Evolutionary conservation across 2,888 invertebrate species (phyloP).

Genomic region (Chalcosyrphus nemorum): DNA sequence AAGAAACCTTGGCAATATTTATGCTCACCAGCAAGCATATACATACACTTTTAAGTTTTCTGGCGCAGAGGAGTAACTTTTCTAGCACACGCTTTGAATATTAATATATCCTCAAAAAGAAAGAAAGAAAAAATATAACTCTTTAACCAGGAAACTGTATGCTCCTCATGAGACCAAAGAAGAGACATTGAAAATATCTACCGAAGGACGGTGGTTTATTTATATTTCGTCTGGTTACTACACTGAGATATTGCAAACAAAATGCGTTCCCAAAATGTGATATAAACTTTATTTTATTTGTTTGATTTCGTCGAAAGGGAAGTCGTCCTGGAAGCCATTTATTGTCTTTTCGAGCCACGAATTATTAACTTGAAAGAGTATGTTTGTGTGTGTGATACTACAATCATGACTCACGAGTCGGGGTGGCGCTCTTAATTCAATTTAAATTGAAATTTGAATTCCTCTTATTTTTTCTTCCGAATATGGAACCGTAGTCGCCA

Average conservation of each 20-base stretch:
- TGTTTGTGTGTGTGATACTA: not conserved
- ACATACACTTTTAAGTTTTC: conserved; percentile 58
- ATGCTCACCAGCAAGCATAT: conserved; percentile 35
- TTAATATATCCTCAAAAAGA: conserved; percentile 49
- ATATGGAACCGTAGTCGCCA: conserved; percentile 29
- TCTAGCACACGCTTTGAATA: conserved; percentile 48
- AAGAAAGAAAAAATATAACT: no score
- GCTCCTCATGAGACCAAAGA: conserved; percentile 19
- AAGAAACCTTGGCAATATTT: conserved; percentile 46
- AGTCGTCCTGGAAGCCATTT: conserved; percentile 11
- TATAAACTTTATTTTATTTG: not conserved
- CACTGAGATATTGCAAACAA: conserved; percentile 39
- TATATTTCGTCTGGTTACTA: conserved; percentile 53
- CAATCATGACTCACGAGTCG: conserved; percentile 1
- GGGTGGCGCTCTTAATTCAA: conserved; percentile 57
- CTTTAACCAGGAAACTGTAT: conserved; percentile 17
- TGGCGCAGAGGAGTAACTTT: conserved; percentile 52
- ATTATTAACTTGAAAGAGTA: conserved; percentile 15
- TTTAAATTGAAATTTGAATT: conserved; percentile 58
- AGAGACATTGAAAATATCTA: conserved; percentile 33
- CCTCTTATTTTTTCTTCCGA: conserved; percentile 19
- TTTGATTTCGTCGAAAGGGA: not conserved
- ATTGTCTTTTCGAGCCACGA: conserved; percentile 12
- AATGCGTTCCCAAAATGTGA: conserved; percentile 15
- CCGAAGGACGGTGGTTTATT: conserved; percentile 49